Percentiles rank a stretch among this genome's conserved stretches.
Conservation (phyloP, 2,113 vertebrate species). For the Turnix velox region DNA sequence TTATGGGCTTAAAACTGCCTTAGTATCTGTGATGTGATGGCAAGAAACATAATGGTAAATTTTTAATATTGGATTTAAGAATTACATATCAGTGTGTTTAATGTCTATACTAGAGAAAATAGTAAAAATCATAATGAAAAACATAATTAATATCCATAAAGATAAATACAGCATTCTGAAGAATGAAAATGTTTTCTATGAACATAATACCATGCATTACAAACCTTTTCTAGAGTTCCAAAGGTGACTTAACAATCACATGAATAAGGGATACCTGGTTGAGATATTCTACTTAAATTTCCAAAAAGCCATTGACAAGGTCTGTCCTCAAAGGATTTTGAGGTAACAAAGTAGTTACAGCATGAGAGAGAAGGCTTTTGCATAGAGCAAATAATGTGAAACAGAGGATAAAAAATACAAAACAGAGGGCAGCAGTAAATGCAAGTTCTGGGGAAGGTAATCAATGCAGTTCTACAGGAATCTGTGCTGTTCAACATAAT, state of each 20-base stretch:
- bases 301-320: conserved; percentile 7
- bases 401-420: neutral
- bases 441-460: neutral
- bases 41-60: neutral
- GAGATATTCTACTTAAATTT: neutral
- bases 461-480: neutral
- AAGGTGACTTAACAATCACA: neutral
- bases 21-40: neutral
- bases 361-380: neutral
- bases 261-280: neutral
- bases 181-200: neutral
- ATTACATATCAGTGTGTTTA: neutral
- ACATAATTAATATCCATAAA: neutral
- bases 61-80: neutral
- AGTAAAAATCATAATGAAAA: neutral
- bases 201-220: conserved; percentile 3
- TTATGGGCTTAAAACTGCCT: neutral
- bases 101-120: neutral
- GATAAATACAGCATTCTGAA: neutral
- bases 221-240: conserved; percentile 42
- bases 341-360: conserved; percentile 4
- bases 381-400: neutral
- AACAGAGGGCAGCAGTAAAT: neutral
- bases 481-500: neutral
- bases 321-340: conserved; percentile 8